Evolutionary conservation across 2,888 invertebrate genomes (phyloP), one percentile per base, ranked within the genome.

Genomic region (Creontiades dilutus): DNA sequence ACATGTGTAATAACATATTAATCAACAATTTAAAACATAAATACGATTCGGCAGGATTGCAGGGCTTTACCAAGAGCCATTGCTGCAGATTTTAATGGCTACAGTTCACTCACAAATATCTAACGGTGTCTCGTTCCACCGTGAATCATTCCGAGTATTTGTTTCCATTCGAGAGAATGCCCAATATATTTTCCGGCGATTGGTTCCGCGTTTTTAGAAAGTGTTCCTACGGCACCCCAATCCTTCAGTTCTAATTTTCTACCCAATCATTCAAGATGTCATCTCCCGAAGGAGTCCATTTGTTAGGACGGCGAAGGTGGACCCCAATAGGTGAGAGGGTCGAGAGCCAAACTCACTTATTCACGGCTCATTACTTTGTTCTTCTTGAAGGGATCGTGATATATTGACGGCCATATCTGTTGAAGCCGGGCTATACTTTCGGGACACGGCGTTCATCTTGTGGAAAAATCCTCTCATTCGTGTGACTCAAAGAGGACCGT

Each of bases 361-460:
- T 85, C 85, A 85, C 61, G 85, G 85, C 85, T 85, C 85, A 85
- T 85, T 61, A 85, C 85, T 55, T 57, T 52, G 55, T 57, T 78
- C 68, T 68, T 46, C 19, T 78, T 78, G 47, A 37, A 85, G 85
- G 85, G 37, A 46, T 85, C 85, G 85, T 85, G 85, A 85, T 85
- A 61, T 61, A 85, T 85, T 85, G 85, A 85, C 57, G 85, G 28
- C 85, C 85, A 85, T 85, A 85, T 82, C 82, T 48, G 82, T 52
- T 11, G 52, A 82, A 23, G 52, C 82, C 52, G 82, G 14, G 52
- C 82, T 47, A 19, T 27, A 19, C n/a, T 52, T 48, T 48, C 82
- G 48, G 52, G 52, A 47, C 82, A n/a, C 47, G 81, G 48, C 81
- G 82, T 82, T 82, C 82, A 82, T 82, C 82, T 82, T 52, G 82